These are phyloP conservation scores for Chrysoperla carnea DNA, from an alignment of 1,140 invertebrate species.

Conservation along the genomic window DNA sequence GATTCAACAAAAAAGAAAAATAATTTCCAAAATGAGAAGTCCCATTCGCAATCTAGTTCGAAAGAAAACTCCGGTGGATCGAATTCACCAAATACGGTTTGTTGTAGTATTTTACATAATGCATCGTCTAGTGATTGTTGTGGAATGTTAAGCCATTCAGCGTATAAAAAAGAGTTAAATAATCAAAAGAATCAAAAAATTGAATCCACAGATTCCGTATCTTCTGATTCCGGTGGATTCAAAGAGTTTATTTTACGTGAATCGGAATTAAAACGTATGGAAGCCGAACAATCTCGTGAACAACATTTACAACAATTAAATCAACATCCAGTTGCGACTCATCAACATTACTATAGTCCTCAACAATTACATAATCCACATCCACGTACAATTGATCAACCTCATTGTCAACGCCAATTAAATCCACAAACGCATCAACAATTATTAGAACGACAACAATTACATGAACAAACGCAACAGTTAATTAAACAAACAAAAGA, in stretches of 20 bases:
- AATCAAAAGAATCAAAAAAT: slow-evolving; percentile 17
- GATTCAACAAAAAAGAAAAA: neutral
- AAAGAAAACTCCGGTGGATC: slow-evolving; percentile 13
- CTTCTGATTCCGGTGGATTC: slow-evolving; percentile 22
- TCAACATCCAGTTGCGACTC: no score
- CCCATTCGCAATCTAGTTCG: slow-evolving; percentile 7
- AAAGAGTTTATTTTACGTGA: slow-evolving; percentile 16
- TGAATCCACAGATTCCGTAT: slow-evolving; percentile 20
- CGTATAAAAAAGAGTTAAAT: slow-evolving; percentile 16
- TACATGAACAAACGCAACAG: no score
- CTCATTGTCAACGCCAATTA: no score
- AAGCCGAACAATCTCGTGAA: neutral
- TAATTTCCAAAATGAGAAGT: neutral
- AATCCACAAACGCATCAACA: no score
- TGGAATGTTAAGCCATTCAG: slow-evolving; percentile 11
- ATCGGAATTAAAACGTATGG: neutral
- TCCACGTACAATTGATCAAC: no score
- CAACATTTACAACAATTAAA: neutral
- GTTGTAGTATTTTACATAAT: slow-evolving; percentile 21
- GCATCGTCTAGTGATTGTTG: slow-evolving; percentile 19
- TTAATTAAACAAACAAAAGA: neutral
- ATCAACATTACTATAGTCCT: no score
- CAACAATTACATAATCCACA: no score
- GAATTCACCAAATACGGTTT: slow-evolving; percentile 21
- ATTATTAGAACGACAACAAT: no score